Evolutionary conservation across 30 jellyfish, hydroid and myxozoan genomes (phyloP), one percentile per base, ranked within the genome.

Genomic region (Cassiopea xamachana): DNA sequence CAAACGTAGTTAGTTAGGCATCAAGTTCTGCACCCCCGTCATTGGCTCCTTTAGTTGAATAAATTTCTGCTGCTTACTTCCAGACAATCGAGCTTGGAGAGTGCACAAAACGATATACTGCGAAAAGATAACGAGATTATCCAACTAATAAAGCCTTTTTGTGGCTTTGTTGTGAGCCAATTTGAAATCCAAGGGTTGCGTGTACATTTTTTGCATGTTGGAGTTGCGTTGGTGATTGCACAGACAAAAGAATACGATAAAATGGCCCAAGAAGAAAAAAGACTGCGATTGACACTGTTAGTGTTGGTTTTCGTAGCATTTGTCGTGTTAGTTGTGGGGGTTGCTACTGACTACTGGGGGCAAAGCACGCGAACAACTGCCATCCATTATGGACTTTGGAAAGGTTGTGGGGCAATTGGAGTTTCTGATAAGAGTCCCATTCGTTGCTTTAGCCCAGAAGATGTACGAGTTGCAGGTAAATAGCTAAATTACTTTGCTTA

Each of bases 381-480:
- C 14, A 82, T 90, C n/a, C 97, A 90, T 77, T 83, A 90, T 45
- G 97, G 97, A 47, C 27, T 90, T 16, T 90, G 97, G 97, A 90
- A 90, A 44, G 77, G 97, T 68, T 90, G 97, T 50, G 91, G 90
- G 19, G 86, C 90, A 1, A 82, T 90, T 19, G 97, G 97, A 1
- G 89, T 79, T 13, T 87, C 94, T 7, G 89, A 87, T 51, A 48
- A 76, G 48, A 87, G 94, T 79, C 92, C 90, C 1, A 90, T 81
- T 46, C 88, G 92, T 1, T 90, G 97, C 19, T 73, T 80, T 71
- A 19, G 73, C 15, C 89, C 97, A 6, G 87, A 58, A 60, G 97
- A 90, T 55, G 81, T 81, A 83, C 27, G 89, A 51, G 87, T 75
- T 12, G 77, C 90, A 2, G 97, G 97, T 90, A 60, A 19, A 50